These are phyloP conservation scores for Arge pagana DNA, from an alignment of 2,888 invertebrate genomes.

Conservation along the genomic window DNA sequence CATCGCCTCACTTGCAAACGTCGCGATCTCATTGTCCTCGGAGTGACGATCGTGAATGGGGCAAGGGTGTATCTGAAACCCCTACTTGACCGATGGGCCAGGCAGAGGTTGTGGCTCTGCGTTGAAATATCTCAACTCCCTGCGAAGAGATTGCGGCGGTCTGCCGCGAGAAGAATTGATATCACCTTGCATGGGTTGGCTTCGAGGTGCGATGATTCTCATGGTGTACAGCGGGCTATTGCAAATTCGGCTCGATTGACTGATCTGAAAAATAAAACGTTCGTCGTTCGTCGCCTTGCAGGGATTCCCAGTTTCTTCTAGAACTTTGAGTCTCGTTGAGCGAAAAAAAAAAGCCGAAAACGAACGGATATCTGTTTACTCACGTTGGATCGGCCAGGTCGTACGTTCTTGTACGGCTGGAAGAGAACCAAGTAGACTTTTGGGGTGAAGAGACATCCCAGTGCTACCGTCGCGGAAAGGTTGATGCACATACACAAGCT, in stretches of 20 bases:
- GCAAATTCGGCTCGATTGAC: slow-evolving; percentile 43
- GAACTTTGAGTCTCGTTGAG: neutral
- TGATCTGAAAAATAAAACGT: slow-evolving; percentile 20
- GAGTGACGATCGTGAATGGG: slow-evolving; percentile 38
- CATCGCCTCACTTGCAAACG: slow-evolving; percentile 38
- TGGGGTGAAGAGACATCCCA: slow-evolving; percentile 75
- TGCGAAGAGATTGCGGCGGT: slow-evolving; percentile 43
- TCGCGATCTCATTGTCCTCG: slow-evolving; percentile 25
- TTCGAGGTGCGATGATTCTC: slow-evolving; percentile 59
- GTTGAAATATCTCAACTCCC: slow-evolving; percentile 44
- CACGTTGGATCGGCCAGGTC: slow-evolving; percentile 61
- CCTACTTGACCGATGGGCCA: slow-evolving; percentile 52
- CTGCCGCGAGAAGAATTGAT: slow-evolving; percentile 56
- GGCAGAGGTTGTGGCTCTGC: slow-evolving; percentile 48
- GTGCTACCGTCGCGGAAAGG: slow-evolving; percentile 75
- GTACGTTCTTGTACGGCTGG: slow-evolving; percentile 79
- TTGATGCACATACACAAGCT: slow-evolving; percentile 79
- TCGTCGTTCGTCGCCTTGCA: slow-evolving; percentile 16
- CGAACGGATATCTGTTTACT: slow-evolving; percentile 43
- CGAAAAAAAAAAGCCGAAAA: slow-evolving; percentile 6
- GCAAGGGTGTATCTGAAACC: slow-evolving; percentile 47
- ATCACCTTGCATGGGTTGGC: slow-evolving; percentile 62
- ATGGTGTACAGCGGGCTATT: slow-evolving; percentile 58
- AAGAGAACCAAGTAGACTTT: slow-evolving; percentile 79
- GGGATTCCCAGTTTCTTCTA: slow-evolving; percentile 22